These are phyloP conservation scores for Nylanderia fulva DNA, from an alignment of 1,140 invertebrate species.

Conservation along the genomic window DNA sequence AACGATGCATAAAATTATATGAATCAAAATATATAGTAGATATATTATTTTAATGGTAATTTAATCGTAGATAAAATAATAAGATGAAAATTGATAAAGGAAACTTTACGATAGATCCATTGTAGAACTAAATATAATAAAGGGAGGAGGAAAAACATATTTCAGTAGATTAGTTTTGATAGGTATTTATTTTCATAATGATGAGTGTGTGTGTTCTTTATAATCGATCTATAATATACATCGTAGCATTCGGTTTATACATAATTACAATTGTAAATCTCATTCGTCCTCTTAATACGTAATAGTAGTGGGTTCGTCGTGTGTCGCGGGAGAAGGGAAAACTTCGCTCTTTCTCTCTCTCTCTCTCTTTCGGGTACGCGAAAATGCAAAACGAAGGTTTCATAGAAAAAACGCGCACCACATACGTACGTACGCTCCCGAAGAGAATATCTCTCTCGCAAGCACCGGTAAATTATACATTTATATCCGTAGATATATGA, in stretches of 20 bases:
- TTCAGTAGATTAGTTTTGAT: slow-evolving; percentile 79
- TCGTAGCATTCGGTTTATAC: slow-evolving; percentile 86
- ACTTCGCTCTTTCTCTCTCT: slow-evolving; percentile 35
- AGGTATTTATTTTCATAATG: slow-evolving; percentile 85
- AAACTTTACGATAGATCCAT: too few relatives aligned
- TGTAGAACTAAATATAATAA: too few relatives aligned
- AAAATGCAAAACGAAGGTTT: slow-evolving; percentile 78
- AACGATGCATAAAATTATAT: background rate
- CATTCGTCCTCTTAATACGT: slow-evolving; percentile 78
- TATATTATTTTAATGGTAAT: too few relatives aligned
- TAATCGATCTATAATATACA: slow-evolving; percentile 87
- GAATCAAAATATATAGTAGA: too few relatives aligned
- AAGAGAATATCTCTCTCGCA: slow-evolving; percentile 39
- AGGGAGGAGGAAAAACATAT: background rate
- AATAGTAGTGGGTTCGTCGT: slow-evolving; percentile 80
- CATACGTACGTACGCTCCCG: slow-evolving; percentile 13
- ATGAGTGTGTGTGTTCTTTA: slow-evolving; percentile 84
- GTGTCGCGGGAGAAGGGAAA: slow-evolving; percentile 59
- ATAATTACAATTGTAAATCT: slow-evolving; percentile 86
- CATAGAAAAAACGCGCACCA: slow-evolving; percentile 75
- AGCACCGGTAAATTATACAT: slow-evolving; percentile 28
- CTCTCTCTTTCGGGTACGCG: slow-evolving; percentile 65
- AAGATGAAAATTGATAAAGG: too few relatives aligned
- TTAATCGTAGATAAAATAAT: too few relatives aligned
- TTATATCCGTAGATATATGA: slow-evolving; percentile 57